Evolutionary conservation across 2,888 invertebrate genomes (phyloP).

Genomic region (Leptothorax acervorum): DNA sequence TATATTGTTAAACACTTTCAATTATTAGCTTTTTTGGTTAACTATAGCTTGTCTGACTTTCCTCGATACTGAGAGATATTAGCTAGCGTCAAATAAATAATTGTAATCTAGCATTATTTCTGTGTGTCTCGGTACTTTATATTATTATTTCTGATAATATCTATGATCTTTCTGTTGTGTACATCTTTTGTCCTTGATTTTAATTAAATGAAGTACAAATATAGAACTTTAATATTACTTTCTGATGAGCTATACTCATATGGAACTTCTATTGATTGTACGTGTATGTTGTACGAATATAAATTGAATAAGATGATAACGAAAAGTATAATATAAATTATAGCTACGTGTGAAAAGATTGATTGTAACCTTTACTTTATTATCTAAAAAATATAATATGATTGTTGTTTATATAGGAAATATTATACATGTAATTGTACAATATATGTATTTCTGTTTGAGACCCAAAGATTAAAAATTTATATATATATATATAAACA

Average conservation of each 20-base stretch:
- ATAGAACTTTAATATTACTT: background rate
- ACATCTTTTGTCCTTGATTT: background rate
- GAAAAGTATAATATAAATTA: background rate
- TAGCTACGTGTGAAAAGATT: background rate
- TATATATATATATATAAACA: background rate
- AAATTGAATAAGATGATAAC: background rate
- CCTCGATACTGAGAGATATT: background rate
- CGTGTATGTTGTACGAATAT: background rate
- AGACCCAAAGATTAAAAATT: too few relatives aligned
- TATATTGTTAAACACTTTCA: background rate
- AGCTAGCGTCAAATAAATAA: background rate
- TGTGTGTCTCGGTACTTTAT: background rate
- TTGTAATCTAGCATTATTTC: background rate
- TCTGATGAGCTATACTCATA: background rate
- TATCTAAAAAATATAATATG: background rate
- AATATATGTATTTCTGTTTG: background rate
- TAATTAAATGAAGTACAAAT: background rate
- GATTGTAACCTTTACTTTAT: background rate
- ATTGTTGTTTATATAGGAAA: background rate
- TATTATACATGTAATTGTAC: background rate
- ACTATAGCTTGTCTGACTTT: background rate
- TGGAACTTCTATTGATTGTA: background rate
- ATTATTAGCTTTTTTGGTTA: background rate
- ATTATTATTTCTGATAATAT: conserved; percentile 3
- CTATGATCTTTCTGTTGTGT: background rate